Conservation (phyloP, 2,888 invertebrate species). For the Cheiracanthium punctorium region DNA sequence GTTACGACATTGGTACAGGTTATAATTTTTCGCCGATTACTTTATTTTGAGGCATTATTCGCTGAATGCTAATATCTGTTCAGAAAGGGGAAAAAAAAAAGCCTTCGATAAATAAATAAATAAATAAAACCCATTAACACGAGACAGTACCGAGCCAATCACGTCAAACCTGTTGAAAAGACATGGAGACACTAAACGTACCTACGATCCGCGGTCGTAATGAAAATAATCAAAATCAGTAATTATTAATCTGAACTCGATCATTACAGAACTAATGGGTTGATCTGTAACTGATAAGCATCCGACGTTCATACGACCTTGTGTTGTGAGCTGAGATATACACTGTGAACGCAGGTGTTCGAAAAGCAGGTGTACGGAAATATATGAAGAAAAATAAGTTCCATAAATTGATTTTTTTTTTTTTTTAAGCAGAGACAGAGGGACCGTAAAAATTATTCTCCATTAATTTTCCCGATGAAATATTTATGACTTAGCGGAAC, state of each 20-base stretch:
- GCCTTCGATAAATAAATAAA: too few relatives aligned
- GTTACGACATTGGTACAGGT: too few relatives aligned
- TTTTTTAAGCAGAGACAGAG: background rate
- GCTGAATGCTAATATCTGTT: too few relatives aligned
- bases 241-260: background rate
- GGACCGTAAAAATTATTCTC: background rate
- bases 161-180: background rate
- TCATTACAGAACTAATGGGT: constrained; percentile 10
- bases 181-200: background rate
- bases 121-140: too few relatives aligned
- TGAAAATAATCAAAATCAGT: background rate
- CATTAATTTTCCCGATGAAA: too few relatives aligned
- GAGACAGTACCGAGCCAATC: too few relatives aligned
- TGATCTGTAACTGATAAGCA: constrained; percentile 12
- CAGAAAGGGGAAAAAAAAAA: too few relatives aligned
- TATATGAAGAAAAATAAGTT: too few relatives aligned
- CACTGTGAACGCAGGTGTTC: background rate
- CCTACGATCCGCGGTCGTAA: background rate
- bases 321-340: background rate
- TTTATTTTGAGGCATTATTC: too few relatives aligned
- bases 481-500: too few relatives aligned
- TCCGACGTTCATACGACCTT: background rate
- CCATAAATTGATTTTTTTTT: too few relatives aligned
- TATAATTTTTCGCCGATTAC: too few relatives aligned
- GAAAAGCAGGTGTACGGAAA: background rate